Evolutionary conservation across 2,888 invertebrate species (phyloP).

Genomic region (Cephus pygmeus): DNA sequence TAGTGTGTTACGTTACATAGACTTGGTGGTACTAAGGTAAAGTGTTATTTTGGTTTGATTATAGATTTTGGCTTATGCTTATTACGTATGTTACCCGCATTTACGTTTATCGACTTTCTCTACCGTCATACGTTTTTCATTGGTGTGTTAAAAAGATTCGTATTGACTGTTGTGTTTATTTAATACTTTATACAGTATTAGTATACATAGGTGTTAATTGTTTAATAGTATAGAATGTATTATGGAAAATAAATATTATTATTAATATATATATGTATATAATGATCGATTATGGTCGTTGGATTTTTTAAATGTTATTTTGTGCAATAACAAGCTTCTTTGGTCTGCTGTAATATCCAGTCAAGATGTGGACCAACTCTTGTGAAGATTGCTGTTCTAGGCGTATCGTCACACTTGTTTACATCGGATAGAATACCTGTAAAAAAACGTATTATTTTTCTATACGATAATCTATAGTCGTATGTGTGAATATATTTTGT

Average conservation of each 20-base stretch:
- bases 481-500: slow-evolving; percentile 1
- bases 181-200: not conserved
- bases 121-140: not conserved
- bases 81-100: not conserved
- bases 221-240: not conserved
- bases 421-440: slow-evolving; percentile 68
- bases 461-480: not conserved
- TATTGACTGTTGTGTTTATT: not conserved
- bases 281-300: not conserved
- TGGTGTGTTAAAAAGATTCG: not conserved
- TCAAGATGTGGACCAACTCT: slow-evolving; percentile 68
- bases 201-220: not conserved
- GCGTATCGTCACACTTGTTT: slow-evolving; percentile 66
- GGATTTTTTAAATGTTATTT: slow-evolving; percentile 13
- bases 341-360: slow-evolving; percentile 71
- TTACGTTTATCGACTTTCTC: not conserved
- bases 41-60: not conserved
- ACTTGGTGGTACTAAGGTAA: not conserved
- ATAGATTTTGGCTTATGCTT: not conserved
- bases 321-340: slow-evolving; percentile 70
- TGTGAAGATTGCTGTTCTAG: slow-evolving; percentile 68
- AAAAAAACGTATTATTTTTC: slow-evolving; percentile 6
- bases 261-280: not conserved
- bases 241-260: not conserved
- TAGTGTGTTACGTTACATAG: not conserved